Conservation (phyloP, 2,797 vertebrate genomes). For the Pteropus rufus region DNA sequence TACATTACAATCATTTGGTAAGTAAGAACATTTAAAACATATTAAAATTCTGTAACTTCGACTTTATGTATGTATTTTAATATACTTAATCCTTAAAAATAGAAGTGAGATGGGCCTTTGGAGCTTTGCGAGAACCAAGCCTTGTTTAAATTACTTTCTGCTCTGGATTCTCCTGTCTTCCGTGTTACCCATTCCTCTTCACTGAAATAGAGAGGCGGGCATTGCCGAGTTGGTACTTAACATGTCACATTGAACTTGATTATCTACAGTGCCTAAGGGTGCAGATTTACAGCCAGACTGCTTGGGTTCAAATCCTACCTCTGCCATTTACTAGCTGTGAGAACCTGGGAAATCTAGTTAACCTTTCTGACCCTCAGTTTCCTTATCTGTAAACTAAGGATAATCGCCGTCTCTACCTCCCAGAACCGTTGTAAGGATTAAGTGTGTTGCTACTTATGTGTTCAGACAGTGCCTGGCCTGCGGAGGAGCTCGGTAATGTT, state of each 20-base stretch:
- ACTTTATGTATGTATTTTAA: background rate
- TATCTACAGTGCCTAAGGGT: background rate
- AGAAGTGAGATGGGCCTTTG: background rate
- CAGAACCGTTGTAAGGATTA: background rate
- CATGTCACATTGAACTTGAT: background rate
- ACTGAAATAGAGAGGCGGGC: background rate
- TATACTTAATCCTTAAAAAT: background rate
- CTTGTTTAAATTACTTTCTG: background rate
- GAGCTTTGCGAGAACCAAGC: background rate
- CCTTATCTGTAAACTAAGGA: background rate
- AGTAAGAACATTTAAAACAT: background rate
- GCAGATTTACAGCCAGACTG: background rate
- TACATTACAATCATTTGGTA: background rate
- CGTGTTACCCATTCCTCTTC: background rate
- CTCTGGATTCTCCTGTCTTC: background rate
- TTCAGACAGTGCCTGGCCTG: no score
- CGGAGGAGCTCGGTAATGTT: background rate
- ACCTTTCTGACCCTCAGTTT: background rate
- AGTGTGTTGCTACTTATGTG: background rate
- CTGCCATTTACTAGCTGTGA: background rate
- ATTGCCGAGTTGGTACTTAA: background rate
- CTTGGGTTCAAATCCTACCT: background rate
- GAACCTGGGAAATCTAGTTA: background rate
- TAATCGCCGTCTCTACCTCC: background rate
- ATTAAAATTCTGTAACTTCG: background rate